Evolutionary conservation across 1,140 invertebrate species (phyloP).

Genomic region (Adelges cooleyi): DNA sequence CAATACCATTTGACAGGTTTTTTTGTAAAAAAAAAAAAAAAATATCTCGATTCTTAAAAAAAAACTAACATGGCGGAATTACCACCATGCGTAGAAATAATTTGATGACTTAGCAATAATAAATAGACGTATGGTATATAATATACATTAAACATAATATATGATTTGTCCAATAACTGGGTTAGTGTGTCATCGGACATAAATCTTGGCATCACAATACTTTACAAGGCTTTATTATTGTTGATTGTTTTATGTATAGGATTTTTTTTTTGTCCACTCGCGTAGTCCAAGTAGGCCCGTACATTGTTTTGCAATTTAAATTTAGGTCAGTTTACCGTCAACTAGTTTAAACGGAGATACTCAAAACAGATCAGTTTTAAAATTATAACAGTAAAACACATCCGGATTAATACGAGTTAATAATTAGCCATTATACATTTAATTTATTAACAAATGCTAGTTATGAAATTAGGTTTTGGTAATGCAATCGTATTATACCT

Average conservation of each 20-base stretch:
- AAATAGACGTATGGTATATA: neutral
- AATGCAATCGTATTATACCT: too few species aligned
- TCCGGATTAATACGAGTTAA: too few species aligned
- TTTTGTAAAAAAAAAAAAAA: neutral
- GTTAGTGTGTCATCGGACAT: conserved; percentile 23
- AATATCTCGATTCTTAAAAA: neutral
- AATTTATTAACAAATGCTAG: too few species aligned
- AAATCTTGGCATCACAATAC: conserved; percentile 25
- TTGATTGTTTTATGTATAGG: conserved; percentile 12
- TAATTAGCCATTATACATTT: too few species aligned
- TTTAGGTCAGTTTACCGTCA: conserved; percentile 20
- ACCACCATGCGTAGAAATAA: neutral
- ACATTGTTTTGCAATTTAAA: conserved; percentile 24
- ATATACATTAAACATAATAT: neutral
- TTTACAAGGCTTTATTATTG: conserved; percentile 20
- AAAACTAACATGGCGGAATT: conserved; percentile 8
- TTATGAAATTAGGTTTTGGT: too few species aligned
- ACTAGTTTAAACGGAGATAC: neutral
- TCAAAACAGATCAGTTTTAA: neutral
- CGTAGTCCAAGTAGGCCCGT: conserved; percentile 14
- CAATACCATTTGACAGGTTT: conserved; percentile 1
- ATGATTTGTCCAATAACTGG: conserved; percentile 14
- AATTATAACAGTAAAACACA: neutral
- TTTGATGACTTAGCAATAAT: conserved; percentile 3
- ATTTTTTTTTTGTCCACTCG: conserved; percentile 1